Evolutionary conservation across 1,140 invertebrate genomes (phyloP).

Genomic region (Drosophila novamexicana): DNA sequence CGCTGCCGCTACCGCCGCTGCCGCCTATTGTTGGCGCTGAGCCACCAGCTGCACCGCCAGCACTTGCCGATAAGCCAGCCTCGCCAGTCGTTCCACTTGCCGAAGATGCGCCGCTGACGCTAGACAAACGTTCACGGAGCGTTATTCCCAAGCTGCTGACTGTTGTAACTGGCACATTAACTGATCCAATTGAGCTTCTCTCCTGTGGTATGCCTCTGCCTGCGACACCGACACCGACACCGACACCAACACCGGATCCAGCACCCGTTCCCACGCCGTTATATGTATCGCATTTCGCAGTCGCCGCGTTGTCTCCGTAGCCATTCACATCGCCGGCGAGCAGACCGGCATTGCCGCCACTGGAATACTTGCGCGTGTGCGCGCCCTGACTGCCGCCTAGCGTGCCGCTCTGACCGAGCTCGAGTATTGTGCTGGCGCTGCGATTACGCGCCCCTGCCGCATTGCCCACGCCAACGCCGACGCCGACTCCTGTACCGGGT

Average conservation of each 20-base stretch:
- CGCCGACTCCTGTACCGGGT: conserved; percentile 19
- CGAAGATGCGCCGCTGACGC: conserved; percentile 42
- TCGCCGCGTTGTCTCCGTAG: conserved; percentile 35
- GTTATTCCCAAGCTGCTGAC: conserved; percentile 35
- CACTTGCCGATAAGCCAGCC: conserved; percentile 4
- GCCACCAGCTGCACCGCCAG: conserved; percentile 30
- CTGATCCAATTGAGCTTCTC: conserved; percentile 10
- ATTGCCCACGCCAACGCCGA: conserved; percentile 47
- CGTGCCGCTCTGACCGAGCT: conserved; percentile 48
- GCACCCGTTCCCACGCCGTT: conserved; percentile 29
- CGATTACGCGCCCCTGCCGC: conserved; percentile 54
- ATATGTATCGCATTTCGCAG: conserved; percentile 54
- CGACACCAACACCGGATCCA: conserved; percentile 18
- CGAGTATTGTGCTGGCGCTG: conserved; percentile 71
- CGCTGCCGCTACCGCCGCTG: conserved; percentile 35
- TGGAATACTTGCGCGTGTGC: conserved; percentile 56
- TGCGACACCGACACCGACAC: neutral
- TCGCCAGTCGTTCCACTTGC: conserved; percentile 20
- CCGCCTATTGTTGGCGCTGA: conserved; percentile 68
- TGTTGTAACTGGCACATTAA: conserved; percentile 10
- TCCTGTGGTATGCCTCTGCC: conserved; percentile 14
- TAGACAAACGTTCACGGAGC: conserved; percentile 48
- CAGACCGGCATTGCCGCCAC: conserved; percentile 22
- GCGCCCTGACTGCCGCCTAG: conserved; percentile 13
- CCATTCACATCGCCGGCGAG: conserved; percentile 54